Evolutionary conservation across 2,797 vertebrate genomes (phyloP).

Genomic region (Alectoris magna): DNA sequence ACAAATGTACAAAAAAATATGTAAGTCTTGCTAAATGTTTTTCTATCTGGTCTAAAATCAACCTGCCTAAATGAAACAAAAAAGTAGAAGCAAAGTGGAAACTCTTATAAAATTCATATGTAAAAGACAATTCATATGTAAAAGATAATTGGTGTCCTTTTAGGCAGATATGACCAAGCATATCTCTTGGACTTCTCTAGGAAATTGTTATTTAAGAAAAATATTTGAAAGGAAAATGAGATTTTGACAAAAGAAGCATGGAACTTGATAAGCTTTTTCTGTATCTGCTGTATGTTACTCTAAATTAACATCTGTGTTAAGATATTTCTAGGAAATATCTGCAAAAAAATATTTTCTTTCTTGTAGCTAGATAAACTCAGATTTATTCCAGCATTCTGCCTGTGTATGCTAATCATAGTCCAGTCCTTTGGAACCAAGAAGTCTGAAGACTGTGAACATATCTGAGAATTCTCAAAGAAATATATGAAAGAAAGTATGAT

Average conservation of each 20-base stretch:
- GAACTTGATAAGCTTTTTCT: background rate
- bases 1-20: background rate
- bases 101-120: background rate
- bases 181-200: background rate
- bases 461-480: background rate
- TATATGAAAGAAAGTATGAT: background rate
- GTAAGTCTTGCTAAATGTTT: background rate
- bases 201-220: background rate
- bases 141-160: background rate
- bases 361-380: background rate
- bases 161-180: background rate
- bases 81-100: background rate
- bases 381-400: background rate
- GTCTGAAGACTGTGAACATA: background rate
- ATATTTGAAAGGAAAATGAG: background rate
- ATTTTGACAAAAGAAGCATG: background rate
- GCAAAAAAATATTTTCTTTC: background rate
- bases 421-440: background rate
- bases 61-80: background rate
- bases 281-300: background rate
- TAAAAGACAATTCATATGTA: background rate
- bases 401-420: background rate
- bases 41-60: background rate
- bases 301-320: background rate
- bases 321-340: background rate